Evolutionary conservation across 2,797 vertebrate genomes (phyloP), one percentile per base, ranked within the genome.

Genomic region (Kryptopterus vitreolus): DNA sequence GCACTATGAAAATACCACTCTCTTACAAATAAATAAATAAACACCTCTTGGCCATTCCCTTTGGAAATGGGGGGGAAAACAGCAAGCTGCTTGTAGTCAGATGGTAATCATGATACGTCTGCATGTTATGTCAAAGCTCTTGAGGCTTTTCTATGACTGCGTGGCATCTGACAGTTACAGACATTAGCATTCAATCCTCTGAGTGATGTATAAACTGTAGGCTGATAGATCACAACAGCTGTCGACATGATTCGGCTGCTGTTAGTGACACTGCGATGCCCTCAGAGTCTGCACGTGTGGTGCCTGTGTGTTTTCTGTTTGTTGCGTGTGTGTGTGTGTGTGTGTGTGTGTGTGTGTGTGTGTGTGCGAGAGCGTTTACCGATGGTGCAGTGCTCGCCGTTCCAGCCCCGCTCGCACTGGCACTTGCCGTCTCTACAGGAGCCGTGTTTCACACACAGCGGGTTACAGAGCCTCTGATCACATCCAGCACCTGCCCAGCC

Each of bases 311-410:
- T 29, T 13, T 55, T 43, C 38, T 43, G 38, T 43, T 6, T 38
- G 38, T 43, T 1, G 7, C 7, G 52, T 78, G 11, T 79, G 55
- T 79, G n/a, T 62, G 16, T 76, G 48, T 57, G 59, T 63, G 18
- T 50, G 33, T 70, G 24, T 65, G 20, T 70, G 62, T 52, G 11
- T 43, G 35, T 57, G n/a, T 74, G 31, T 74, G 59, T 78, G 61
- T 65, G 61, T 35, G 12, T 72, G 59, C 43, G 43, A 61, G 62
- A 31, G 93, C 94, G 92, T 94, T 93, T 96, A 96, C 95, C 95
- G 91, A 96, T 96, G 92, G 95, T 96, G 94, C 95, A 96, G 94
- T 96, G 95, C 91, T 96, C 95, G 91, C 95, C 95, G 90, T 96
- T 96, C 95, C 95, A 96, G 91, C 95, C 95, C 92, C 96, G 94